phyloP scores from a whole-genome alignment of 2,797 vertebrate genomes.

The Corythornis leucogaster region DNA sequence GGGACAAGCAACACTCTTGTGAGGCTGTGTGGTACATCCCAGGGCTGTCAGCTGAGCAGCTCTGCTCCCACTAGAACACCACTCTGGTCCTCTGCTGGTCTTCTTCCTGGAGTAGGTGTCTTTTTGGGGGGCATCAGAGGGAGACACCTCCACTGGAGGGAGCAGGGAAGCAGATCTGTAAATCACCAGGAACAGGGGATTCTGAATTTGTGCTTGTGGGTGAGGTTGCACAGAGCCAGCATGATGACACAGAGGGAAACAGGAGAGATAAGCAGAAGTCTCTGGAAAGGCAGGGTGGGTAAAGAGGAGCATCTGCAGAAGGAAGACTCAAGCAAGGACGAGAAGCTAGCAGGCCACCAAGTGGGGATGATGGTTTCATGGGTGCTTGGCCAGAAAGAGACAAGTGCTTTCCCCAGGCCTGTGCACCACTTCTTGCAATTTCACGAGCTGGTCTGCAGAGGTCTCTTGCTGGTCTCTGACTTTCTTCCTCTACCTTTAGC shows the following conservation, averaged over 20 bases:
- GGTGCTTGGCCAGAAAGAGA: not conserved
- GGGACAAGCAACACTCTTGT: not conserved
- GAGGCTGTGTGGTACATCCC: accelerated
- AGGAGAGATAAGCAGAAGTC: not conserved
- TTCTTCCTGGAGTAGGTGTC: not conserved
- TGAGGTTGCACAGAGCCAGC: not conserved
- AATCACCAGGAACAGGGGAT: not conserved
- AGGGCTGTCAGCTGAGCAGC: not conserved
- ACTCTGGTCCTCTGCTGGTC: accelerated
- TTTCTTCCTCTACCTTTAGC: not conserved
- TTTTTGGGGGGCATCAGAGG: not conserved
- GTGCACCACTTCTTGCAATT: not conserved
- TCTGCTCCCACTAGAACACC: not conserved
- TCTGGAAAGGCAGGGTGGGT: not conserved
- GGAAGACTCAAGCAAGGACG: not conserved
- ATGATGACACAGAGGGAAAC: not conserved
- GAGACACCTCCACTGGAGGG: not conserved
- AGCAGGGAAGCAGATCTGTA: not conserved
- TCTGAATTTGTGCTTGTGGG: not conserved
- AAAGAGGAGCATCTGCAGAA: not conserved
- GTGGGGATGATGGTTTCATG: not conserved
- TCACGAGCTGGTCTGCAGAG: not conserved
- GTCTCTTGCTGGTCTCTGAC: not conserved
- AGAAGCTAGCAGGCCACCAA: not conserved
- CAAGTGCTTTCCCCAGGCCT: not conserved